Percentiles rank a stretch among this genome's conserved stretches.
These are phyloP conservation scores for Lasioglossum malachurum DNA, from an alignment of 2,888 invertebrate species.

Conservation along the genomic window DNA sequence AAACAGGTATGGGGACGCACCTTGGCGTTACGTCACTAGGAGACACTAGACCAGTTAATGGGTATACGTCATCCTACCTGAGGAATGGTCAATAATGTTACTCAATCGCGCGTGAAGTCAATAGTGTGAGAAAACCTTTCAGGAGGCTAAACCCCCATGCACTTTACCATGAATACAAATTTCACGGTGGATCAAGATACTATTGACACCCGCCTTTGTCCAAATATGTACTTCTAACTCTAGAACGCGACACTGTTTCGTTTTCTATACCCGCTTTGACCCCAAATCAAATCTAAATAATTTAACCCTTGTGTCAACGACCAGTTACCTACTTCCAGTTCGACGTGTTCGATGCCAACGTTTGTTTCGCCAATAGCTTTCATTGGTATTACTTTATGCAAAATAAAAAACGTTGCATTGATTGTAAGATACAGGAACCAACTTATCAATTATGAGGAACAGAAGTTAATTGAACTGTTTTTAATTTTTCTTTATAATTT, in stretches of 20 bases:
- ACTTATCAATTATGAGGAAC: no score
- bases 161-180: neutral
- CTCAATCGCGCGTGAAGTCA: conserved; percentile 59
- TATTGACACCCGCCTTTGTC: neutral
- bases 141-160: neutral
- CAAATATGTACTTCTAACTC: neutral
- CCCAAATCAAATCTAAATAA: neutral
- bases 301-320: neutral
- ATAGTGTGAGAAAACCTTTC: conserved; percentile 33
- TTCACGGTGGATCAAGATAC: conserved; percentile 7
- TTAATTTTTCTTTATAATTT: no score
- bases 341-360: neutral
- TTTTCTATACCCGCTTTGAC: neutral
- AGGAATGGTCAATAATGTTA: conserved; percentile 65
- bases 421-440: no score
- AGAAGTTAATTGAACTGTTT: no score
- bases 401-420: no score
- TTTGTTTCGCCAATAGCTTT: neutral
- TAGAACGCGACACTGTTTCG: neutral
- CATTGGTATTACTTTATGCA: neutral
- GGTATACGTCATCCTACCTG: conserved; percentile 72
- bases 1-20: conserved; percentile 79
- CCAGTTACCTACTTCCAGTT: neutral
- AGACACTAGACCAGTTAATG: conserved; percentile 71
- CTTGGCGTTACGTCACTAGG: conserved; percentile 72